Conservation (phyloP, 2,888 invertebrate species). For the Omphaloscelis lunosa region DNA sequence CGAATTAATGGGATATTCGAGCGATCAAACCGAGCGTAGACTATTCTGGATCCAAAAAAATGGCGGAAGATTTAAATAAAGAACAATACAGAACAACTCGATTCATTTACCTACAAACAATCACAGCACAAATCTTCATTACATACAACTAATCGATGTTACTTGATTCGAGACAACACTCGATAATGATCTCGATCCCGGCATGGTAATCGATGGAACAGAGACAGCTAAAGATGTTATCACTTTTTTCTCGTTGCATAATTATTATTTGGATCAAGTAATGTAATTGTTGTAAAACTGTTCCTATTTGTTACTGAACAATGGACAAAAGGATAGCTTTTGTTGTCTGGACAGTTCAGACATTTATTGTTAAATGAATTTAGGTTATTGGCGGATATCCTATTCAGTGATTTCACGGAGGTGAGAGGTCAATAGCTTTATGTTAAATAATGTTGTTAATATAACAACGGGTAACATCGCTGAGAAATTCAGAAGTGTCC, state of each 20-base stretch:
- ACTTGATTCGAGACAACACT: constrained; percentile 39
- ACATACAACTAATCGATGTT: constrained; percentile 41
- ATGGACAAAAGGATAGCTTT: constrained; percentile 46
- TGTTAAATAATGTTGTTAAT: background rate
- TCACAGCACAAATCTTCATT: constrained; percentile 23
- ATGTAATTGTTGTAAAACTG: constrained; percentile 48
- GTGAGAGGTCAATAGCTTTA: constrained; percentile 8
- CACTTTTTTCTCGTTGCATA: constrained; percentile 43
- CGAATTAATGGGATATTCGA: background rate
- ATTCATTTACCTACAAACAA: constrained; percentile 16
- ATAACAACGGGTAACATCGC: too few species aligned
- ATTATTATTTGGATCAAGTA: constrained; percentile 44
- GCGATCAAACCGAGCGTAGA: background rate
- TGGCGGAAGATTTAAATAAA: background rate
- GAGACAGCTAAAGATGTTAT: constrained; percentile 50
- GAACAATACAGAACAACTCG: background rate
- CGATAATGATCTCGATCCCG: constrained; percentile 51
- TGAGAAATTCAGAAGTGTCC: background rate
- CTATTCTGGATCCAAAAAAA: background rate
- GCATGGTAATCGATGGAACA: constrained; percentile 39
- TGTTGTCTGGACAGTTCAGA: constrained; percentile 43
- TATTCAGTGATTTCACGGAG: background rate
- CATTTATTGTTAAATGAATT: constrained; percentile 29
- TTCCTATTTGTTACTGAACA: constrained; percentile 39
- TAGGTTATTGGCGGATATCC: constrained; percentile 20